phyloP scores from a whole-genome alignment of 2,797 vertebrate species.

The Cyclura pinguis region DNA sequence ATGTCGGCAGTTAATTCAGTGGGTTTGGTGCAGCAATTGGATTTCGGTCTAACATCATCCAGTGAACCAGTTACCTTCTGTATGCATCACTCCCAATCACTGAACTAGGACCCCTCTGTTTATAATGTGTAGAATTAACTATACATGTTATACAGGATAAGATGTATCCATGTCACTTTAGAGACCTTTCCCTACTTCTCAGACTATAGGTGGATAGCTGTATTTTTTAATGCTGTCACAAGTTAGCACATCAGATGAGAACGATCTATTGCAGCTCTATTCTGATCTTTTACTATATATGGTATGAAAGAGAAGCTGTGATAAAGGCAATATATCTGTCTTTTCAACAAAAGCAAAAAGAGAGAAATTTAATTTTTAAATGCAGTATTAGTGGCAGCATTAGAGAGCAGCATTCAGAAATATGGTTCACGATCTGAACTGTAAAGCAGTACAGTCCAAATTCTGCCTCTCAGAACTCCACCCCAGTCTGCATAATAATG shows the following conservation, averaged over 20 bases:
- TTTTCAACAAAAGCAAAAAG: not conserved
- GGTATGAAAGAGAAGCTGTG: not conserved
- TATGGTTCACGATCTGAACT: not conserved
- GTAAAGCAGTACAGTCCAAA: not conserved
- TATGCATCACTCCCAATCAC: not conserved
- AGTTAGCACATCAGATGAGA: not conserved
- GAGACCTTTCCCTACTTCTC: not conserved
- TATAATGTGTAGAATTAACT: not conserved
- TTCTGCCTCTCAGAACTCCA: not conserved
- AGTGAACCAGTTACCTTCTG: not conserved
- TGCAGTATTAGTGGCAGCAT: not conserved
- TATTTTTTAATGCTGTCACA: not conserved
- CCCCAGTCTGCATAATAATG: not conserved
- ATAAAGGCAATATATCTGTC: not conserved
- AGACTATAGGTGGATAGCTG: not conserved
- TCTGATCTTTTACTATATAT: not conserved
- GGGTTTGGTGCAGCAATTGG: too few species aligned
- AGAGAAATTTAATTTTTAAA: not conserved
- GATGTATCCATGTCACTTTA: too few species aligned
- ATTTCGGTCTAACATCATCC: not conserved
- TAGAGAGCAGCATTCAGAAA: not conserved
- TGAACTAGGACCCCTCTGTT: not conserved
- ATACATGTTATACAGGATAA: not conserved
- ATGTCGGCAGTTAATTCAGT: too few species aligned
- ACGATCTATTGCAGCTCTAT: not conserved